Percentiles rank a stretch among this genome's conserved stretches.
Evolutionary conservation across 2,888 invertebrate genomes (phyloP).

Genomic region (Pyralis farinalis): DNA sequence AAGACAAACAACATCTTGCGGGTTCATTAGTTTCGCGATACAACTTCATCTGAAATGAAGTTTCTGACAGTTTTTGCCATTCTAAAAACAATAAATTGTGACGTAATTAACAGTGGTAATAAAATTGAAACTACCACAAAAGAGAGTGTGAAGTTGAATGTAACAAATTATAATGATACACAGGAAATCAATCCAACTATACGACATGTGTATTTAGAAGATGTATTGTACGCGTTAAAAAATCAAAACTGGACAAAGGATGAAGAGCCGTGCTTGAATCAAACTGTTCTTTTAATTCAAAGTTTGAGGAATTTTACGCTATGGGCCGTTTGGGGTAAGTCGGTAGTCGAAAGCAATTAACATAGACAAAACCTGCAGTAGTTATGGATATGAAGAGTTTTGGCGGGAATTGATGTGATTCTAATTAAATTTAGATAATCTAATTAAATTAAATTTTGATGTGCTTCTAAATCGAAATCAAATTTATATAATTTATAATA

Average conservation of each 20-base stretch:
- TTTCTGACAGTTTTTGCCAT: slow-evolving; percentile 20
- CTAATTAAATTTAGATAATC: too few relatives aligned
- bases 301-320: slow-evolving; percentile 74
- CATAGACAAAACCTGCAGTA: too few relatives aligned
- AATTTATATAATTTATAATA: too few relatives aligned
- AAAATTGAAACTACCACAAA: slow-evolving; percentile 14
- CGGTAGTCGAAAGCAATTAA: too few relatives aligned
- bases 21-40: slow-evolving; percentile 36
- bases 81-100: slow-evolving; percentile 23
- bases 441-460: too few relatives aligned
- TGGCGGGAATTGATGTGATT: too few relatives aligned
- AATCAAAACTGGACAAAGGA: slow-evolving; percentile 56
- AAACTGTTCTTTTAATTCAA: slow-evolving; percentile 49
- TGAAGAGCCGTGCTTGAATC: slow-evolving; percentile 54
- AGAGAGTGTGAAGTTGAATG: slow-evolving; percentile 23
- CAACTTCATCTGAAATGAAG: slow-evolving; percentile 30
- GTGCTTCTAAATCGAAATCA: too few relatives aligned
- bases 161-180: slow-evolving; percentile 17
- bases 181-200: slow-evolving; percentile 28
- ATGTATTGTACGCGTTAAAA: slow-evolving; percentile 55
- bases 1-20: slow-evolving; percentile 29
- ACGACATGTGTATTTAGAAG: slow-evolving; percentile 55
- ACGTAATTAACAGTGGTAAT: slow-evolving; percentile 29
- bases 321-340: slow-evolving; percentile 81
- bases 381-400: too few relatives aligned